Conservation (phyloP, 2,113 vertebrate genomes). For the Tragulus kanchil region DNA sequence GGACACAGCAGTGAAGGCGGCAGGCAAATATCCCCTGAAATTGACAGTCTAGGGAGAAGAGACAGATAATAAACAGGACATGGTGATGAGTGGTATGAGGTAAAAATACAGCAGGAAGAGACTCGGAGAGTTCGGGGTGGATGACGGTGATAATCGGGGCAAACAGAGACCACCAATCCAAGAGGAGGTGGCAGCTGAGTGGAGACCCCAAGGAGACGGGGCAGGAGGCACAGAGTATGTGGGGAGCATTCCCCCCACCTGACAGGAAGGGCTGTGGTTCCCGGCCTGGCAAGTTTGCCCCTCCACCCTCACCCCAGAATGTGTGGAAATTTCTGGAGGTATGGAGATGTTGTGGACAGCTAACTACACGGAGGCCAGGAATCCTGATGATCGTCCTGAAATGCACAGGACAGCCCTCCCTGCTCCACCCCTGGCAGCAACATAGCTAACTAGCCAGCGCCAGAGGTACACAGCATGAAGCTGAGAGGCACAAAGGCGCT, state of each 20-base stretch:
- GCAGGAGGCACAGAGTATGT: fast-evolving
- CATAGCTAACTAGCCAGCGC: not conserved
- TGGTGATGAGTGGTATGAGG: not conserved
- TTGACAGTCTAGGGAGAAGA: not conserved
- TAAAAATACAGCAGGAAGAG: not conserved
- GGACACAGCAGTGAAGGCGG: not conserved
- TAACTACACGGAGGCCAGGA: not conserved
- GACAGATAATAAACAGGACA: not conserved
- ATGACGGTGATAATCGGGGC: not conserved
- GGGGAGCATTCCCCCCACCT: not conserved
- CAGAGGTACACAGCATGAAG: fast-evolving
- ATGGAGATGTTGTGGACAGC: fast-evolving
- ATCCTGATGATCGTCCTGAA: not conserved
- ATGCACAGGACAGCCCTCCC: not conserved
- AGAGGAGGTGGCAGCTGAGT: not conserved
- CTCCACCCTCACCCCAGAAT: too few species aligned
- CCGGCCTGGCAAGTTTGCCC: not conserved
- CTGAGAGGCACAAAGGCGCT: not conserved
- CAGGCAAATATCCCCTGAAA: not conserved
- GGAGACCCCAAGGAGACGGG: not conserved
- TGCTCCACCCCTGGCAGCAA: not conserved
- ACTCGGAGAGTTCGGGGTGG: not conserved
- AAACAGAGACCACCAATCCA: not conserved
- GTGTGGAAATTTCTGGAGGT: not conserved
- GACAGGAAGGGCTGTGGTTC: not conserved